Base-by-base conservation (phyloP, 2,113 vertebrate species). In the Neotoma lepida region DNA sequence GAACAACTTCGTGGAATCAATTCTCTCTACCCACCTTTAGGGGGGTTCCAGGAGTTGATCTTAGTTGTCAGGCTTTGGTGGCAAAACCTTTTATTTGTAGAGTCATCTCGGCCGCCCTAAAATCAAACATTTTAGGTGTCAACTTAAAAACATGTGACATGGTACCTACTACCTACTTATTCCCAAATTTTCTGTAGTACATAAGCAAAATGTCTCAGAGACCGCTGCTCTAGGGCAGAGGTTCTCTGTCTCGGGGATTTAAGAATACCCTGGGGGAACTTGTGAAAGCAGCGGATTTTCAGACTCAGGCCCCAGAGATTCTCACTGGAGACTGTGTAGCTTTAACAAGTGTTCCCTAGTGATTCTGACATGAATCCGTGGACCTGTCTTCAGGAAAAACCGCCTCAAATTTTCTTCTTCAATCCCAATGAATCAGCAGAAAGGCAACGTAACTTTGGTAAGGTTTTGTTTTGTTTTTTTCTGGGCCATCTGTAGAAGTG, bases 81-180 rank as follows among this genome's bases (percentile, higher is more conserved):
- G 61, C 41, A 66, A 85, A 22, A 66, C 28, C 6, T 49, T 66
- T 86, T 86, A 49, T 30, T 20, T 35, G 5, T 22, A 33, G 39
- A 66, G 41, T 6, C 61, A 49, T 35, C 14, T 46, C 35, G 30
- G 30, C 82, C 33, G 41, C 61, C 30, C 30, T 66, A 35, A 86
- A 86, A 49, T 44, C 39, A 66, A 66, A 86, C 9, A 86, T 33
- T 82, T 93, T 78, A 58, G 49, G 35, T 84, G 63, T 74, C 78
- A 90, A 91, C 30, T 44, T 92, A 94, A 90, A 93, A 93, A 86
- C 13, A 44, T 56, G 15, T 41, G 63, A 92, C 74, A 95, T 39
- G 28, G 18, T 89, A 84, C 6, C 44, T 86, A 82, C 46, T 88
- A 82, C 7, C 41, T 86, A 84, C 49, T 58, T 91, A 96, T 93